Evolutionary conservation across 2,797 vertebrate genomes (phyloP), one percentile per base, ranked within the genome.

Genomic region (Eremophila alpestris): DNA sequence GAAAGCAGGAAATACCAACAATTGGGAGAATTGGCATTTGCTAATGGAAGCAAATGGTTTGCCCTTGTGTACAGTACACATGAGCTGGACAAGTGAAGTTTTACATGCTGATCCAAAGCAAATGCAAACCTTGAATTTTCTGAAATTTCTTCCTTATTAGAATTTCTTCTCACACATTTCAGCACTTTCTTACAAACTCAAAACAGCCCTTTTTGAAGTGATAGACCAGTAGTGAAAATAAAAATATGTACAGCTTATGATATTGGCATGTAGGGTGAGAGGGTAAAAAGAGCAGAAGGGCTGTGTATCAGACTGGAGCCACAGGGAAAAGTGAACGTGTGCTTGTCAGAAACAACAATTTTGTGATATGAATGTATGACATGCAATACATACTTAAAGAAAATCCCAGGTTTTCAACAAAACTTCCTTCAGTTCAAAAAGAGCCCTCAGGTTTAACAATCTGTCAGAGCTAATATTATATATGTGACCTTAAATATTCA

Each of bases 401-500:
- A 67, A 79, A 92, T 41, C 17, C 11, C 46, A 92, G 19, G 3
- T 81, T 76, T 94, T 74, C 55, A 81, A 23, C 52, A 32, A 78
- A 86, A 73, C 22, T 43, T 89, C 26, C 21, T 58, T 69, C 46
- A 36, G 17, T 80, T 91, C 27, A 78, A 52, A 65, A 86, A 55
- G 13, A 93, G 4, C 16, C 29, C 34, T 46, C 51, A 69, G n/a
- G 34, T 92, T 91, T 71, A 95, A 45, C 40, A 74, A 13, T 38
- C 38, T 38, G 40, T 67, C 79, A 86, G 62, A 81, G 51, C 14
- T 85, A 51, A 62, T 74, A 68, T 52, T 85, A 84, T 75, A 81
- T 64, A 43, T 59, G 36, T 73, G 76, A 81, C 75, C 71, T 94
- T 90, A 97, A 95, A 95, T 80, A 93, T 94, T 94, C 46, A 87